These are phyloP conservation scores for Nicator chloris DNA, from an alignment of 2,113 vertebrate species.

Conservation along the genomic window DNA sequence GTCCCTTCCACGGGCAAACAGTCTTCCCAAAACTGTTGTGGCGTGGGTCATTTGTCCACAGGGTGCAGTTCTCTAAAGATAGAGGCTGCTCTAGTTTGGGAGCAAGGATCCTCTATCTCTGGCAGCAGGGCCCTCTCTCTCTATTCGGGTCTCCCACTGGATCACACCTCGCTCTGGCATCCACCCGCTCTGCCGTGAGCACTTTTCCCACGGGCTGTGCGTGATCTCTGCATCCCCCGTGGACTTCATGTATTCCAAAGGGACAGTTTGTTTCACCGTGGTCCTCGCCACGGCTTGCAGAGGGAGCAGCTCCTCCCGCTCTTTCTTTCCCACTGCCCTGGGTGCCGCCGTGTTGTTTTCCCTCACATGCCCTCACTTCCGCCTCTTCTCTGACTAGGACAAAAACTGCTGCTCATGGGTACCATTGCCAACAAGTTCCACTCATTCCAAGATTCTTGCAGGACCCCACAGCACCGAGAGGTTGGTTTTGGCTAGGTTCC, in stretches of 20 bases:
- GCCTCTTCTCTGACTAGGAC: not conserved
- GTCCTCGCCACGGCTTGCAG: not conserved
- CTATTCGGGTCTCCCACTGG: accelerated
- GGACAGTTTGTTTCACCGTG: not conserved
- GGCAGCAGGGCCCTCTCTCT: not conserved
- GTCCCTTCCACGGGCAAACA: not conserved
- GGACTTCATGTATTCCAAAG: not conserved
- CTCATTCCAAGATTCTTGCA: not conserved
- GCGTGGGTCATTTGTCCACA: not conserved
- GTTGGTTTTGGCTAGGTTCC: not conserved
- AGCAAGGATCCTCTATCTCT: not conserved
- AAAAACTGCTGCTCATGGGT: not conserved
- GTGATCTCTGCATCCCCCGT: not conserved
- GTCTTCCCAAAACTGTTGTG: no score
- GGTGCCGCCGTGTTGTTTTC: not conserved
- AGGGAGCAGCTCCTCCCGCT: not conserved
- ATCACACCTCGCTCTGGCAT: not conserved
- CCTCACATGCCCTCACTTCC: not conserved
- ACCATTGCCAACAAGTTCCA: not conserved
- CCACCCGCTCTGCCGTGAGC: accelerated
- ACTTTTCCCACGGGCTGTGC: not conserved
- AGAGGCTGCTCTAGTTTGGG: not conserved
- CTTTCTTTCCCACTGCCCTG: not conserved
- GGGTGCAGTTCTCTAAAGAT: not conserved
- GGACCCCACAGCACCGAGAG: accelerated